Conservation (phyloP, 2,888 invertebrate species). For the Carabus problematicus region DNA sequence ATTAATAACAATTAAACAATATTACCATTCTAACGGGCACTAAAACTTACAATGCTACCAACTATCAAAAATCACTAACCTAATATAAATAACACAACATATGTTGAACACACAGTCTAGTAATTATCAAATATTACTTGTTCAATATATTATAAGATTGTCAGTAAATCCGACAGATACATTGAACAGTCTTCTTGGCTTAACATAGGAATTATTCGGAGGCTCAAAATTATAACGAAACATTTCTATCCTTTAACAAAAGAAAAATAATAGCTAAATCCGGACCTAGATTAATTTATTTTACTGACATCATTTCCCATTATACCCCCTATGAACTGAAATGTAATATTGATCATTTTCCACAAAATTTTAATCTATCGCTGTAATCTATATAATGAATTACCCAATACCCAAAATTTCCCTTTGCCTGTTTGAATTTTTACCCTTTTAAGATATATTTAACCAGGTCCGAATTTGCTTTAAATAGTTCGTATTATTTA, state of each 20-base stretch:
- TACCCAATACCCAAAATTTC: too few relatives aligned
- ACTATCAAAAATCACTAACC: slow-evolving; percentile 9
- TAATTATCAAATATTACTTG: slow-evolving; percentile 2
- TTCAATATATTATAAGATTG: slow-evolving; percentile 7
- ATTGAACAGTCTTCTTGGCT: slow-evolving; percentile 4
- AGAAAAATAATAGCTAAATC: background rate
- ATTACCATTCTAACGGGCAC: too few relatives aligned
- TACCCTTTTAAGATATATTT: too few relatives aligned
- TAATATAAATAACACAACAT: slow-evolving; percentile 4
- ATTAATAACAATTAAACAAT: background rate
- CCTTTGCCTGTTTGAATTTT: too few relatives aligned
- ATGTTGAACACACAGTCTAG: slow-evolving; percentile 13
- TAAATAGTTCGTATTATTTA: too few relatives aligned
- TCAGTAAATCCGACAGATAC: background rate
- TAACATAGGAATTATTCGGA: slow-evolving; percentile 4
- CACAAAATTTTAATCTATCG: too few relatives aligned
- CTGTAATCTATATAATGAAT: too few relatives aligned
- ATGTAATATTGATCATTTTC: too few relatives aligned
- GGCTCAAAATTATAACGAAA: background rate
- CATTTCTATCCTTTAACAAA: background rate
- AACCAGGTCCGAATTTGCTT: too few relatives aligned
- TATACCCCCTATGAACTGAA: background rate
- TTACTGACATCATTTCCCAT: background rate
- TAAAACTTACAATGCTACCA: background rate
- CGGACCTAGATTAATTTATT: slow-evolving; percentile 1